phyloP scores from a whole-genome alignment of 2,797 vertebrate species.

The Anabas testudineus region DNA sequence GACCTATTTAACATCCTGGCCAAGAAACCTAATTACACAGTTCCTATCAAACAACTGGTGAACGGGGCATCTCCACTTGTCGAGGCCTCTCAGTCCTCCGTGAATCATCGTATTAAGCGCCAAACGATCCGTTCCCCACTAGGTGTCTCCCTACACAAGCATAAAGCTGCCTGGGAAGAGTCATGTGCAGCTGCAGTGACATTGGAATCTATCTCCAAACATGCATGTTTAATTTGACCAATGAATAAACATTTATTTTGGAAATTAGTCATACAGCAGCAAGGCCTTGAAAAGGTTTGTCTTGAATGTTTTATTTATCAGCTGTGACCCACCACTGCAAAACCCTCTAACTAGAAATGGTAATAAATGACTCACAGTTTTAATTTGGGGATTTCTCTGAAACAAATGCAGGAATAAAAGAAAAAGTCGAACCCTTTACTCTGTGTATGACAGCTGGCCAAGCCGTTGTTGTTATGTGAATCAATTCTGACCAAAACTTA shows the following conservation, averaged over 20 bases:
- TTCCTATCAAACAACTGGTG: too few species aligned
- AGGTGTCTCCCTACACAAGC: slow-evolving; percentile 79
- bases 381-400: slow-evolving; percentile 54
- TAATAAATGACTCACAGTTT: slow-evolving; percentile 62
- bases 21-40: neutral
- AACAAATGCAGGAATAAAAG: slow-evolving; percentile 26
- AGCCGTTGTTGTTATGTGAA: slow-evolving; percentile 29
- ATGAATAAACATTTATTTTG: slow-evolving; percentile 75
- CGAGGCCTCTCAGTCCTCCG: neutral
- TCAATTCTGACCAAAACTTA: slow-evolving; percentile 60
- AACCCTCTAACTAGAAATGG: slow-evolving; percentile 54
- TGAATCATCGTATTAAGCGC: neutral
- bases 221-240: slow-evolving; percentile 69
- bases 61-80: too few species aligned
- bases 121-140: slow-evolving; percentile 47
- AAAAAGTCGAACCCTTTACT: neutral
- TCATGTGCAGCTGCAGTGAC: slow-evolving; percentile 17
- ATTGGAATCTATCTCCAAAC: slow-evolving; percentile 48
- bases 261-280: slow-evolving; percentile 68
- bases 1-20: neutral
- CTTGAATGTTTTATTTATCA: slow-evolving; percentile 75
- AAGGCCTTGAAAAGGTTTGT: slow-evolving; percentile 69
- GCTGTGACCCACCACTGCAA: slow-evolving; percentile 52
- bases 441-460: slow-evolving; percentile 14
- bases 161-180: slow-evolving; percentile 32